These are phyloP conservation scores for Moxostoma hubbsi DNA, from an alignment of 2,797 vertebrate species.

Conservation along the genomic window DNA sequence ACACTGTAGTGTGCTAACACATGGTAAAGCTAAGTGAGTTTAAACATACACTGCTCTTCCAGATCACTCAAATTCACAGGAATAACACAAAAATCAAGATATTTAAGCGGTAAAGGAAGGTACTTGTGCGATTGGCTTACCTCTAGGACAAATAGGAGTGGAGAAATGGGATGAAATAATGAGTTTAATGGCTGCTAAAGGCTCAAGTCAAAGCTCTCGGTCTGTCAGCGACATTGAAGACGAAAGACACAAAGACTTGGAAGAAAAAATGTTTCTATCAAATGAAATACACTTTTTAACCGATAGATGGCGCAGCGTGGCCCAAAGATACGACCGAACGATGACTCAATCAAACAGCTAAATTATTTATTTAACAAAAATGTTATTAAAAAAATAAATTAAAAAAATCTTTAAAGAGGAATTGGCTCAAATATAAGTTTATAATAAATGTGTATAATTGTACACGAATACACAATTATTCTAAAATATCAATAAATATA, in stretches of 20 bases:
- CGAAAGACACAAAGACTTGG: neutral
- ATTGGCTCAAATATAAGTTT: neutral
- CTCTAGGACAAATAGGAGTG: conserved; percentile 18
- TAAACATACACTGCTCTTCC: conserved; percentile 8
- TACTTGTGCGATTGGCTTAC: conserved; percentile 1
- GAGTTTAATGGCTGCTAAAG: conserved; percentile 50
- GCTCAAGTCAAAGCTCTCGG: conserved; percentile 47
- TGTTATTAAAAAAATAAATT: neutral
- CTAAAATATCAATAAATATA: neutral
- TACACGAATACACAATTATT: no score
- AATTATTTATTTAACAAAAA: neutral
- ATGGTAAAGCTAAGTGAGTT: conserved; percentile 44
- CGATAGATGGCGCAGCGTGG: conserved; percentile 27
- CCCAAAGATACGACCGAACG: neutral
- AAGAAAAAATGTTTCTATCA: fast-evolving
- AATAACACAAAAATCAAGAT: neutral
- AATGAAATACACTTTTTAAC: fast-evolving
- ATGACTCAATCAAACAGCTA: neutral
- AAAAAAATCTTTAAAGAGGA: neutral
- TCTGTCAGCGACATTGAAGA: conserved; percentile 52
- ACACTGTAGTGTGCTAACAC: conserved; percentile 37
- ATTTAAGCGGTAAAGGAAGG: neutral
- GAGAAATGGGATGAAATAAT: conserved; percentile 21
- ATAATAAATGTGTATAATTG: neutral
- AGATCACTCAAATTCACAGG: neutral